Evolutionary conservation across 2,797 vertebrate species (phyloP).

Genomic region (Benthosema pterotum): DNA sequence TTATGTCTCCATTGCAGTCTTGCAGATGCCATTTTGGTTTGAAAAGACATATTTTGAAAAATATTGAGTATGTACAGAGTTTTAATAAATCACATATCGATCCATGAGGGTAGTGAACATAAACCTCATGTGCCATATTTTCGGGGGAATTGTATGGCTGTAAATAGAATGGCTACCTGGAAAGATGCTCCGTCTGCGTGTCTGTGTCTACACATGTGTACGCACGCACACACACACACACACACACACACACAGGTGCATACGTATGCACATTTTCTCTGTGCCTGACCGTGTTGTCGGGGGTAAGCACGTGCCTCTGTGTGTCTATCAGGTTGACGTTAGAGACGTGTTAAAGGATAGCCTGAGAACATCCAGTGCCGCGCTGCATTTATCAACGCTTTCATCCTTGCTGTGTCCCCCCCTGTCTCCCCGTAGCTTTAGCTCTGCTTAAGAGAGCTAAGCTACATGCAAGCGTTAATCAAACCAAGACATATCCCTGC

Average conservation of each 20-base stretch:
- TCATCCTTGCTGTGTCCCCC: conserved; percentile 35
- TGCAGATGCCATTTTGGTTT: conserved; percentile 34
- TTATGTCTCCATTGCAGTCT: conserved; percentile 67
- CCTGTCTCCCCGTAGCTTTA: conserved; percentile 36
- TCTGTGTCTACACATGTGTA: background rate
- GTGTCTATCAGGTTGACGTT: conserved; percentile 26
- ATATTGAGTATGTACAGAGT: no score
- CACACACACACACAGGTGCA: background rate
- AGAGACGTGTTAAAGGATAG: conserved; percentile 41
- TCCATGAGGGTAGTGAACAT: no score
- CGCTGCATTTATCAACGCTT: conserved; percentile 55
- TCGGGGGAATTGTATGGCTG: no score
- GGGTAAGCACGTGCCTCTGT: background rate
- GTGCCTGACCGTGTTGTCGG: background rate
- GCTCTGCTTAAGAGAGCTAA: conserved; percentile 47
- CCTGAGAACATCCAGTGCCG: conserved; percentile 24
- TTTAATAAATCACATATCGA: no score
- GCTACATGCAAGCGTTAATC: conserved; percentile 54
- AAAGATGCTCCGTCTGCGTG: background rate
- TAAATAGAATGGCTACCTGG: no score
- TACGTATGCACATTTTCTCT: conserved; percentile 20
- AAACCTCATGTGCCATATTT: no score
- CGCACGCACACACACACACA: background rate
- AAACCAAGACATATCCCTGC: conserved; percentile 48
- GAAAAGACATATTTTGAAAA: no score